A percentile compares a stretch with the other conserved stretches of the same genome.
Conservation (phyloP, 2,113 vertebrate genomes). For the Centropus bengalensis region DNA sequence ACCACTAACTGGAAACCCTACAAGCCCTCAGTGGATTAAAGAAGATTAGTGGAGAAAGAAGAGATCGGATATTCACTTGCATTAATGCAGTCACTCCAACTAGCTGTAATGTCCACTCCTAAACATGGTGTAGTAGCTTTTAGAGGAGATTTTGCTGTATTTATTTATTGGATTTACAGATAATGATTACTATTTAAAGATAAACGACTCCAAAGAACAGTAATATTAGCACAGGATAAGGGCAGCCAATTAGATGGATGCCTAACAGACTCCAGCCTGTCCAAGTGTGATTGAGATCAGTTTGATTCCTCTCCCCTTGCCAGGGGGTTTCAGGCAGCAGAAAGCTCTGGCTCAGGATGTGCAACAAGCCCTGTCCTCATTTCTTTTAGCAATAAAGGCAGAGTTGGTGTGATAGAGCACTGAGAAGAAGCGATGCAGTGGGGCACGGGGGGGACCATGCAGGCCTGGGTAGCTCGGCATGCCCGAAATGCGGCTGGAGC, state of each 20-base stretch:
- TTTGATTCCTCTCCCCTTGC: neutral
- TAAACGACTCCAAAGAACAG: neutral
- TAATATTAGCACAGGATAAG: neutral
- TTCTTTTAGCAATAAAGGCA: neutral
- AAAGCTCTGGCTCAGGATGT: neutral
- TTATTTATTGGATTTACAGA: neutral
- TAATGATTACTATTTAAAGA: neutral
- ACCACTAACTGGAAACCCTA: neutral
- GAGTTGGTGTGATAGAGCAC: neutral
- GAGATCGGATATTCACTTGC: neutral
- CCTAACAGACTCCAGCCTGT: neutral
- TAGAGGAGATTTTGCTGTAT: neutral
- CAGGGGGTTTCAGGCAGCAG: neutral
- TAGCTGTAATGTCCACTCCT: neutral
- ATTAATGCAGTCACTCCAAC: neutral
- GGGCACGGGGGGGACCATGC: rapidly evolving
- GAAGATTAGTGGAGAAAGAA: neutral
- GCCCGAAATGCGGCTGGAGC: neutral
- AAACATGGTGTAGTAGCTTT: neutral
- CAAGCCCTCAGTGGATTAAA: neutral
- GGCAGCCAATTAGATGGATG: neutral
- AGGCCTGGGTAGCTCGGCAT: rapidly evolving
- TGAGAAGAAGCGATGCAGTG: rapidly evolving
- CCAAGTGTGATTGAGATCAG: rapidly evolving
- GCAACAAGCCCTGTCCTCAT: neutral